Evolutionary conservation across 2,113 vertebrate species (phyloP), one percentile per base, ranked within the genome.

Genomic region (Hirundichthys speculiger): DNA sequence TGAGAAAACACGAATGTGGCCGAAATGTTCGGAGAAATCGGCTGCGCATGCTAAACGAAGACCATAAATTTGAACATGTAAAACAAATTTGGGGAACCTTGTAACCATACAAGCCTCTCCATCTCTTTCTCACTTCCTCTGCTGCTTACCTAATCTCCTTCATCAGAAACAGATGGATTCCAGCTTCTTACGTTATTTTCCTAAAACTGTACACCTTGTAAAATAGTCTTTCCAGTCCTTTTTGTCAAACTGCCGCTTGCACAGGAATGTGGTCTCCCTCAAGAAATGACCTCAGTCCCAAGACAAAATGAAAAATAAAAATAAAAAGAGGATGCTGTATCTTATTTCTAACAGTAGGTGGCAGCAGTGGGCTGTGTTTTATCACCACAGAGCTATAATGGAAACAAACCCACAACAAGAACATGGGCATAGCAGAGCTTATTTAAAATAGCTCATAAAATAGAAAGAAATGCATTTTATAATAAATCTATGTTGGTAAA

Each of bases 291-390:
- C 74, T 82, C 69, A 71, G 53, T 63, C 34, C 1, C 10, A 21
- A 4, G 4, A 30, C 41, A 11, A 47, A 1, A 42, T 2, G 16
- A 8, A 34, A 43, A 39, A 47, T 2, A 15, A 39, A 24, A 47
- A 2, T 18, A 59, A 52, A 66, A n/a, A 2, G 27, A 3, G 42
- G 55, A 50, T 71, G 75, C 51, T 63, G 21, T 57, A 19, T 39
- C n/a, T 2, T 1, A 4, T 27, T 59, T 77, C 1, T 0, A 54
- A 51, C 90, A 89, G 83, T 62, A 90, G 90, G 73, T 86, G 88
- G 90, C 83, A 88, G 86, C 82, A 87, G 13, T 73, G 75, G 27
- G 69, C 86, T 72, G 61, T 48, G 79, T 53, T 75, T 81, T 20
- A 13, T 65, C 42, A 51, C 49, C 51, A 53, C 56, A 18, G 42